Evolutionary conservation across 2,797 vertebrate species (phyloP).

Genomic region (Sebastes glaucus): DNA sequence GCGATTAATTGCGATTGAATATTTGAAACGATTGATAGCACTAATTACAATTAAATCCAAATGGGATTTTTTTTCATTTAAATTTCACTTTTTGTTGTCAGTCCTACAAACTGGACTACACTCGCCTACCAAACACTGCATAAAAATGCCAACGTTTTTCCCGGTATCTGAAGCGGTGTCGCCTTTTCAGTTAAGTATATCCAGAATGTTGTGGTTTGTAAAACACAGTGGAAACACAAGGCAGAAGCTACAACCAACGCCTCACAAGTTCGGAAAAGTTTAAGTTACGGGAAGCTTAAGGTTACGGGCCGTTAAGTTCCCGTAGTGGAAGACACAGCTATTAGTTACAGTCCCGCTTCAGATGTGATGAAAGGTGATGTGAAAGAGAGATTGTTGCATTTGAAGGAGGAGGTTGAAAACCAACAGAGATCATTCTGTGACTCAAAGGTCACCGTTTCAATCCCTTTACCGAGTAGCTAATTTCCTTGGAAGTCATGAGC

Average conservation of each 20-base stretch:
- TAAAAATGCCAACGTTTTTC: not conserved
- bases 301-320: not conserved
- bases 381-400: not conserved
- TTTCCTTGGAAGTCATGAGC: conserved; percentile 1
- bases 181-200: not conserved
- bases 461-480: not conserved
- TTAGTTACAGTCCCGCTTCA: not conserved
- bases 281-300: not conserved
- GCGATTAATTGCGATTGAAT: no score
- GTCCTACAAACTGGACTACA: not conserved
- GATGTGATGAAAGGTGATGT: not conserved
- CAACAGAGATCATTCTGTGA: conserved; percentile 6
- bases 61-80: not conserved
- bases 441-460: conserved; percentile 14
- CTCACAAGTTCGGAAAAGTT: not conserved
- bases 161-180: not conserved
- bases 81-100: not conserved
- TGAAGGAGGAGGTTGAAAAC: not conserved
- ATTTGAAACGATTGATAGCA: no score
- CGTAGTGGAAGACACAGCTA: not conserved
- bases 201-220: not conserved
- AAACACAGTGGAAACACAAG: not conserved
- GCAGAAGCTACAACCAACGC: not conserved
- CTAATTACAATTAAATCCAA: not conserved
- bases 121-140: not conserved